Conservation (phyloP, 2,797 vertebrate species). For the Pangasius djambal region DNA sequence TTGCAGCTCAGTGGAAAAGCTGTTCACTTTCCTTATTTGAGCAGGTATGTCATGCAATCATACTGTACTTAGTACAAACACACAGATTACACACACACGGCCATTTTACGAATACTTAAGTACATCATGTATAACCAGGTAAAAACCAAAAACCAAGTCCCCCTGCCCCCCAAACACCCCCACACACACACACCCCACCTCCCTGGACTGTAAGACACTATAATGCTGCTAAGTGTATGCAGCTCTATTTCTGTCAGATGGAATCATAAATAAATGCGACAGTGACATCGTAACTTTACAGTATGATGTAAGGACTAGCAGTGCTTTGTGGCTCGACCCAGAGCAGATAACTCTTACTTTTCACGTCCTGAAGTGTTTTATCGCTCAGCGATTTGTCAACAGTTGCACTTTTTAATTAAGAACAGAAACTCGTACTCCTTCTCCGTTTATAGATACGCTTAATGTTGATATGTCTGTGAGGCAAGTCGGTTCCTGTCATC, state of each 20-base stretch:
- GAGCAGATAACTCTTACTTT: neutral
- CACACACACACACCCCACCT: too few relatives aligned
- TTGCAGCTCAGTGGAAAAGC: conserved; percentile 10
- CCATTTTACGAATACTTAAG: neutral
- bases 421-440: neutral
- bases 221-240: neutral
- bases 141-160: too few relatives aligned
- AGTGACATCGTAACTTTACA: neutral
- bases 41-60: neutral
- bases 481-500: neutral
- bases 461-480: neutral
- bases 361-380: neutral
- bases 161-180: too few relatives aligned
- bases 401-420: neutral
- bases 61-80: neutral
- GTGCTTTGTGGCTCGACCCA: neutral
- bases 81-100: neutral
- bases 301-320: neutral
- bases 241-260: neutral
- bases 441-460: too few relatives aligned
- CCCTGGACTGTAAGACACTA: neutral
- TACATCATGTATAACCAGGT: neutral
- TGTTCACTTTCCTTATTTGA: neutral
- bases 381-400: neutral
- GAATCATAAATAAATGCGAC: neutral